Conservation (phyloP, 2,113 vertebrate genomes). For the Mesoclemmys tuberculata region DNA sequence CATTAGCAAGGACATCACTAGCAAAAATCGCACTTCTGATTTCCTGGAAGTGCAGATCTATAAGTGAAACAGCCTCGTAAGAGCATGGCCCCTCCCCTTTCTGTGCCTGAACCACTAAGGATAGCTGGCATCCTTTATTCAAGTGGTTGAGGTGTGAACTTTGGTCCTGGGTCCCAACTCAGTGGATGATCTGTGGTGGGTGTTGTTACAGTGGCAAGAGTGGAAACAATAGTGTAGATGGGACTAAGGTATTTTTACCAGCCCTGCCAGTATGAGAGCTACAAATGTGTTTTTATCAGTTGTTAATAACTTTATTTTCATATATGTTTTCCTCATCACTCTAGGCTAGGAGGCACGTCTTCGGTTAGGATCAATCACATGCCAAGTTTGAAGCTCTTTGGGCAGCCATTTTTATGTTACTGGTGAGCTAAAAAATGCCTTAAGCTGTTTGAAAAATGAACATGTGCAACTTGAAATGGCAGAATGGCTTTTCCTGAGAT, state of each 20-base stretch:
- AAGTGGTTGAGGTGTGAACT: background rate
- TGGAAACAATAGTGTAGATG: background rate
- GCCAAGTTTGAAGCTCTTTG: background rate
- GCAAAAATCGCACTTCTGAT: background rate
- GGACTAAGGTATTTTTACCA: background rate
- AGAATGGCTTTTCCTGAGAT: background rate
- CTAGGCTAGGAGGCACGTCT: background rate
- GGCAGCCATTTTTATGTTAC: background rate
- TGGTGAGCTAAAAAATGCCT: background rate
- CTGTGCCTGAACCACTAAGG: background rate
- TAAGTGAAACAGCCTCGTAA: background rate
- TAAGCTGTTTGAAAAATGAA: background rate
- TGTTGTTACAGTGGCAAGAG: background rate
- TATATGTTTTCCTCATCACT: background rate
- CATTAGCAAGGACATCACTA: background rate
- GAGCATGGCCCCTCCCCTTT: background rate
- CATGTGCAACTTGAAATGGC: background rate
- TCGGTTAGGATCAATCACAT: background rate
- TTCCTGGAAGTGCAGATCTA: background rate
- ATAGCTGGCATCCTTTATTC: background rate
- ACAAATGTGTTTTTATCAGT: background rate
- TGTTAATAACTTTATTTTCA: background rate
- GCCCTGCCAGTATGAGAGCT: background rate
- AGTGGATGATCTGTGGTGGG: background rate
- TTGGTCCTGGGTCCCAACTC: background rate